These are phyloP conservation scores for Entomyzon cyanotis DNA, from an alignment of 2,113 vertebrate genomes.

Conservation along the genomic window DNA sequence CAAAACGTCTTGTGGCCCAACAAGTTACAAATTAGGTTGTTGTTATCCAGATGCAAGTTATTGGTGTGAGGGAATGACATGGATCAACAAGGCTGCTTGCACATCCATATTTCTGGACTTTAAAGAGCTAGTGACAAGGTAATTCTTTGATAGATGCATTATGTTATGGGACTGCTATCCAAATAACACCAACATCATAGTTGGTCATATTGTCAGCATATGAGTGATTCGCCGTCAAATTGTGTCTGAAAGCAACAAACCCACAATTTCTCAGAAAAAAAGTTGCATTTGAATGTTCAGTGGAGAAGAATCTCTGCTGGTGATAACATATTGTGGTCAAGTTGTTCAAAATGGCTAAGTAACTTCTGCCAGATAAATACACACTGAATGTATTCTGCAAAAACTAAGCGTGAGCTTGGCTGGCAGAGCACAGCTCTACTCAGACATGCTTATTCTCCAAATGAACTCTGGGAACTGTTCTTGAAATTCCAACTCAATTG, in stretches of 20 bases:
- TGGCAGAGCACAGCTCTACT: not conserved
- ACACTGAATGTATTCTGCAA: not conserved
- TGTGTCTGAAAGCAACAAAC: not conserved
- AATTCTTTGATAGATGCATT: constrained; percentile 33
- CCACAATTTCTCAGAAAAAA: not conserved
- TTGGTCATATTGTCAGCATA: not conserved
- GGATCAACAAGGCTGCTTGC: not conserved
- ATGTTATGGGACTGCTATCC: not conserved
- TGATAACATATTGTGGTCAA: not conserved
- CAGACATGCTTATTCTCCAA: not conserved
- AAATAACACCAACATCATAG: not conserved
- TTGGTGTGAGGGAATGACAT: not conserved
- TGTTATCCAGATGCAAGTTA: constrained; percentile 22
- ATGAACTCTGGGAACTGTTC: fast-evolving
- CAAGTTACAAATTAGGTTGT: not conserved
- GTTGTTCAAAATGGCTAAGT: not conserved
- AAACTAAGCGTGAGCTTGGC: not conserved
- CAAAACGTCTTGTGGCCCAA: not conserved
- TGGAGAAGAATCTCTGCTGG: not conserved
- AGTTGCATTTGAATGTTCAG: not conserved
- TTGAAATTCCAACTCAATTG: not conserved
- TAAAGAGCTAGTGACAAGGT: constrained; percentile 35
- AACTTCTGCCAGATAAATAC: not conserved
- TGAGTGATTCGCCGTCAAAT: not conserved
- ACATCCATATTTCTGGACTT: not conserved